Evolutionary conservation across 2,888 invertebrate species (phyloP).

Genomic region (Caenorhabditis wallacei): DNA sequence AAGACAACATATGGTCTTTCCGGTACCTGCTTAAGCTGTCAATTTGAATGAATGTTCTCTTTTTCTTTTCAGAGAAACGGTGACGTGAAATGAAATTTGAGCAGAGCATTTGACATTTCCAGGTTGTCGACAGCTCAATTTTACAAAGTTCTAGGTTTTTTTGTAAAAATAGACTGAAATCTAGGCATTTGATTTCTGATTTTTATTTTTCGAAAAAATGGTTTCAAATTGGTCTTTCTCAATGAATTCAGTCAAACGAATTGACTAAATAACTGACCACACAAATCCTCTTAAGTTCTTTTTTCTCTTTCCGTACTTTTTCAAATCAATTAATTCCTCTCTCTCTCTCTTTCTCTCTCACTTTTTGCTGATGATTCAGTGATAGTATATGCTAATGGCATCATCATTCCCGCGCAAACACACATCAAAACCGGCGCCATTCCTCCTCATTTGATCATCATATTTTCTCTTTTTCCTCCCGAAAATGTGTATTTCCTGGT

Average conservation of each 20-base stretch:
- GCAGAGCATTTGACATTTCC: background rate
- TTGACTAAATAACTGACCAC: background rate
- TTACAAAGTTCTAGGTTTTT: background rate
- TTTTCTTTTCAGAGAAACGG: too few species aligned
- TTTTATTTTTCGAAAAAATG: background rate
- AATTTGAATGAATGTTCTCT: background rate
- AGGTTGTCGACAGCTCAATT: too few species aligned
- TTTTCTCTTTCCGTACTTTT: background rate
- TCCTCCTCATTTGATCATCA: conserved; percentile 13
- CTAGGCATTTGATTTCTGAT: background rate
- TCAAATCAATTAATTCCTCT: background rate
- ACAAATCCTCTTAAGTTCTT: conserved; percentile 6
- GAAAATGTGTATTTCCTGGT: conserved; percentile 42
- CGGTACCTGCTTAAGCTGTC: background rate
- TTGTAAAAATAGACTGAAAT: background rate
- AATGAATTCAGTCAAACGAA: background rate
- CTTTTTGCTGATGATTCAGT: conserved; percentile 42
- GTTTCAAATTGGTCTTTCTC: background rate
- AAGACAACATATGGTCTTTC: background rate
- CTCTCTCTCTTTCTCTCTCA: conserved; percentile 1
- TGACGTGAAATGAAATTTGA: background rate
- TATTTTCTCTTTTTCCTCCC: background rate
- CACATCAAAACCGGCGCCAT: conserved; percentile 2
- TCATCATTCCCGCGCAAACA: conserved; percentile 10
- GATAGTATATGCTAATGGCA: conserved; percentile 58